phyloP scores from a whole-genome alignment of 2,888 invertebrate species.

The Campaea margaritaria region DNA sequence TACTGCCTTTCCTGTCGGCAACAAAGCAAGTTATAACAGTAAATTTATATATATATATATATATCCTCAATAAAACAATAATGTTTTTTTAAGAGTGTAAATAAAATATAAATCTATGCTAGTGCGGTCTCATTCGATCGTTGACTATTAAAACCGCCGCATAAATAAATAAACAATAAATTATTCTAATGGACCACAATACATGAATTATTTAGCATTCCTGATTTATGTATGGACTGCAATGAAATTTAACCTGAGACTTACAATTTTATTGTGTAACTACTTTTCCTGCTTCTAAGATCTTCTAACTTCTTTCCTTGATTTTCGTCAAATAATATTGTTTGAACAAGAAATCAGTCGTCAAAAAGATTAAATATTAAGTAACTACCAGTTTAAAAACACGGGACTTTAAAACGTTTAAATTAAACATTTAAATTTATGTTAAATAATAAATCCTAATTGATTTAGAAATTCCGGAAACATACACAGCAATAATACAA shows the following conservation, averaged over 20 bases:
- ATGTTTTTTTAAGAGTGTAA: constrained; percentile 17
- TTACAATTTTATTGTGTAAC: constrained; percentile 11
- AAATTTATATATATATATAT: too few species aligned
- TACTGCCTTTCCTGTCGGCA: constrained; percentile 18
- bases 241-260: constrained; percentile 3
- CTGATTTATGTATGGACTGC: constrained; percentile 22
- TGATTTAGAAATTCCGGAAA: too few species aligned
- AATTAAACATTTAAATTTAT: too few species aligned
- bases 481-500: too few species aligned
- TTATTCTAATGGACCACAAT: constrained; percentile 36
- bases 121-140: constrained; percentile 33
- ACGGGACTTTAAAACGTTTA: too few species aligned
- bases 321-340: not conserved
- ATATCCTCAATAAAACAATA: constrained; percentile 21
- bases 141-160: constrained; percentile 32
- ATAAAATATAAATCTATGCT: constrained; percentile 21
- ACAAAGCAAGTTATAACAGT: constrained; percentile 5
- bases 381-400: too few species aligned
- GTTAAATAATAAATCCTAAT: too few species aligned
- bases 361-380: too few species aligned
- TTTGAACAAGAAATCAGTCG: not conserved
- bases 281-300: not conserved
- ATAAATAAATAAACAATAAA: constrained; percentile 40
- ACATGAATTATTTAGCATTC: constrained; percentile 37
- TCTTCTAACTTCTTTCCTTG: not conserved